Evolutionary conservation across 2,797 vertebrate genomes (phyloP), one percentile per base, ranked within the genome.

Genomic region (Macrochelys suwanniensis): DNA sequence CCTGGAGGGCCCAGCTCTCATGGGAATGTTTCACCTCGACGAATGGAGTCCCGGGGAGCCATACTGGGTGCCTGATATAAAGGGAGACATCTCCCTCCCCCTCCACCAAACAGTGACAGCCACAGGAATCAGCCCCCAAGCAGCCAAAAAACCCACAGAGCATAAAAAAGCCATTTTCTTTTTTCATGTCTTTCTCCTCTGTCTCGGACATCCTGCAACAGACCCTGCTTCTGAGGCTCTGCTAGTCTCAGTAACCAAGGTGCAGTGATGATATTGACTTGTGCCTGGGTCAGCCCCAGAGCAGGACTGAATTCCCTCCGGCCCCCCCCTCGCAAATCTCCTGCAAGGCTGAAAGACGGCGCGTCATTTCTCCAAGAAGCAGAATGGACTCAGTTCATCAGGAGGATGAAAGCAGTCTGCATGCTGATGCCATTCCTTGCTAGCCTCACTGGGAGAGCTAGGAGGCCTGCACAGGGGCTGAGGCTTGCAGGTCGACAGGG

Each of bases 171-270:
- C 15, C 4, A 0, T 57, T 94, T 93, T 53, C 57, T 68, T 87
- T 37, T 13, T 31, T 56, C 4, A 10, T 11, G 93, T 89, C 76
- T 51, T 91, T 94, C 54, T 78, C 84, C 80, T 89, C 92, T 26
- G 1, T 1, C 2, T 89, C 88, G 28, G 2, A 45, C 92, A 88
- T 51, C 53, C 2, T 0, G 1, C 76, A 61, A 74, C 42, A n/a
- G 78, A 61, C 59, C 57, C 59, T 61, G 59, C 59, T 31, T 61
- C 59, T 13, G 13, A 61, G 31, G 59, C 59, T 7, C 59, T 61
- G 59, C 59, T 12, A 7, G 28, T 33, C 59, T 61, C 33, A 31
- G 28, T 13, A 31, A 28, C 12, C 57, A 31, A 13, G 57, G 6
- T 31, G 57, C 12, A 15, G 57, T 31, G 28, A 61, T 4, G 15